phyloP scores from a whole-genome alignment of 2,888 invertebrate genomes.

The Plebejus argus region DNA sequence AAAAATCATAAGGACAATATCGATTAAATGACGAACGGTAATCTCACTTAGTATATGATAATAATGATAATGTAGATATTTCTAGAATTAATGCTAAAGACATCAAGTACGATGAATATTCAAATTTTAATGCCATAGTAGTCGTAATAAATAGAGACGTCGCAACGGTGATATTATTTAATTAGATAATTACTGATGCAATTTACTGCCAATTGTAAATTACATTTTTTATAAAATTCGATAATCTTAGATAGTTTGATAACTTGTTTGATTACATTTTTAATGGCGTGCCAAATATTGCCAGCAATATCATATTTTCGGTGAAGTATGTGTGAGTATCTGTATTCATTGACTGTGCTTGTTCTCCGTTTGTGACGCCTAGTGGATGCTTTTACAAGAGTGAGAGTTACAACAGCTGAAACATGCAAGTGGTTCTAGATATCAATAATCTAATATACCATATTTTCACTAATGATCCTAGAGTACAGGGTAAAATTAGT shows the following conservation, averaged over 20 bases:
- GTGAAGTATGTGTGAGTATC: constrained; percentile 50
- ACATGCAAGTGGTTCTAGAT: constrained; percentile 36
- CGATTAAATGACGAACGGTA: constrained; percentile 74
- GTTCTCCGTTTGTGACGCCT: constrained; percentile 54
- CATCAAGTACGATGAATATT: constrained; percentile 55
- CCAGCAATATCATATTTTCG: constrained; percentile 52
- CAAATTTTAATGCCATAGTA: constrained; percentile 68
- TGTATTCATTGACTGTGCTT: constrained; percentile 48
- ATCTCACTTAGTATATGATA: constrained; percentile 63
- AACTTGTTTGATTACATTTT: constrained; percentile 72
- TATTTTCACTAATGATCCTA: constrained; percentile 76
- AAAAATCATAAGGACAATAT: constrained; percentile 80
- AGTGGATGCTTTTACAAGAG: constrained; percentile 68
- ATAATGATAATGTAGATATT: constrained; percentile 69
- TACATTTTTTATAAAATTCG: constrained; percentile 73
- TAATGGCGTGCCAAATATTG: constrained; percentile 71
- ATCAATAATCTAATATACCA: constrained; percentile 41
- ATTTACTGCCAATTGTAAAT: constrained; percentile 79
- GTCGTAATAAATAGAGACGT: constrained; percentile 54
- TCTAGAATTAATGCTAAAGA: constrained; percentile 61
- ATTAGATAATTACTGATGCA: constrained; percentile 70
- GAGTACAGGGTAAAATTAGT: constrained; percentile 80
- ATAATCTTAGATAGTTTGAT: constrained; percentile 75
- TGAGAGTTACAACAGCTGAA: constrained; percentile 56
- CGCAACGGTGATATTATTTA: constrained; percentile 72